Base-by-base conservation (phyloP, 1,140 invertebrate species). In the Tenebrio molitor region DNA sequence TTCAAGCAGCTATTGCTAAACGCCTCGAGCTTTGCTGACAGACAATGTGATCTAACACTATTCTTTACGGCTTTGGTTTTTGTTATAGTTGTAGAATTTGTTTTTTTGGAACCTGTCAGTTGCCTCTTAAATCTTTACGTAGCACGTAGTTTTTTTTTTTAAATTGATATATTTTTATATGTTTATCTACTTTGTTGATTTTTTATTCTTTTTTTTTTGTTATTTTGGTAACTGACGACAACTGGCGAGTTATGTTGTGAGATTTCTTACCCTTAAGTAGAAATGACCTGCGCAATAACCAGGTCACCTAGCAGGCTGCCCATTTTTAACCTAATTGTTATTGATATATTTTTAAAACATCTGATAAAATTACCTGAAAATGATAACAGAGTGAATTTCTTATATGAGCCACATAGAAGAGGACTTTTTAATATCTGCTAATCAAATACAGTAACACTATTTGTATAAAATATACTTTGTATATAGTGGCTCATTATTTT, bases 401-500 rank as follows among this genome's bases (percentile, higher is more conserved):
- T 65, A 77, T 58, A 70, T 76, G 78, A 77, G 79, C 79, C 79
- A 79, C 75, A 75, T 76, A 74, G 66, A 73, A 73, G 77, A 76
- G 72, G 72, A 77, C 74, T 74, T 78, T 74, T 79, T 75, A 65
- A 71, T 44, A 34, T 44, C 50, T 42, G 33, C 44, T 71, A 70
- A 71, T 70, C 33, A 69, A 70, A 73, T 50, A 50, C 41, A 69
- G 23, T 70, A 64, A 39, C 17, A 71, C 63, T 74, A 76, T 72
- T 74, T 74, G 69, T 76, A 74, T 69, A 70, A 62, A 68, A 75
- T 74, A 67, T 70, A 69, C 66, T 68, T 73, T 77, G 74, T 80
- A 78, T 76, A 79, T 72, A 72, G 78, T 81, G 79, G 80, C 79
- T 83, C 81, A 78, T 80, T 78, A 77, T 79, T 79, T 80, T 82